Evolutionary conservation across 2,113 vertebrate genomes (phyloP).

Genomic region (Bagarius yarrelli): DNA sequence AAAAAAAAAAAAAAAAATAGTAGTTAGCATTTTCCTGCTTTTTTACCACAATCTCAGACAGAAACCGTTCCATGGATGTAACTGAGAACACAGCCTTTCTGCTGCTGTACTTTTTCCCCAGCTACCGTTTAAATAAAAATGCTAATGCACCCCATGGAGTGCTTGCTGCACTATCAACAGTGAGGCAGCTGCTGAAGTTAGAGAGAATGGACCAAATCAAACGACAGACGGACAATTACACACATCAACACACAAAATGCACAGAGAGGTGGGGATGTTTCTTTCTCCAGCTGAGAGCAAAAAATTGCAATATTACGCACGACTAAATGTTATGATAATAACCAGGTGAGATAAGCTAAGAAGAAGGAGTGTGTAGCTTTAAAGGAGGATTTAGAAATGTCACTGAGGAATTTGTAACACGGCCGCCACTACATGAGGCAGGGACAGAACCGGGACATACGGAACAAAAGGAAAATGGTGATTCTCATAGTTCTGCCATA

Average conservation of each 20-base stretch:
- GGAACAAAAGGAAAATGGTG: not conserved
- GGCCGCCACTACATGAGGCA: conserved; percentile 12
- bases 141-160: conserved; percentile 70
- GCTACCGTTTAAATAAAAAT: conserved; percentile 65
- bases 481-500: not conserved
- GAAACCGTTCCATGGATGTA: conserved; percentile 45
- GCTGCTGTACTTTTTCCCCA: conserved; percentile 68
- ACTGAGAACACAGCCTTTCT: conserved; percentile 47
- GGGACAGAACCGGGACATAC: conserved; percentile 44
- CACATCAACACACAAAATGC: conserved; percentile 55
- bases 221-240: conserved; percentile 63
- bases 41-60: conserved; percentile 41
- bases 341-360: conserved; percentile 31
- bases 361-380: conserved; percentile 23
- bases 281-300: not conserved
- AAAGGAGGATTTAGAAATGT: conserved; percentile 34
- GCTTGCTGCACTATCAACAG: conserved; percentile 69
- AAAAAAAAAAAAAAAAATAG: no score
- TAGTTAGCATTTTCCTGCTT: no score
- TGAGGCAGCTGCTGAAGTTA: conserved; percentile 62
- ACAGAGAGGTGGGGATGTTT: conserved; percentile 51
- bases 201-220: conserved; percentile 65
- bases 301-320: conserved; percentile 22
- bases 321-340: conserved; percentile 5
- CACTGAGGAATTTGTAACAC: conserved; percentile 38